Evolutionary conservation across 2,888 invertebrate species (phyloP).

Genomic region (Serrognathus titanus): DNA sequence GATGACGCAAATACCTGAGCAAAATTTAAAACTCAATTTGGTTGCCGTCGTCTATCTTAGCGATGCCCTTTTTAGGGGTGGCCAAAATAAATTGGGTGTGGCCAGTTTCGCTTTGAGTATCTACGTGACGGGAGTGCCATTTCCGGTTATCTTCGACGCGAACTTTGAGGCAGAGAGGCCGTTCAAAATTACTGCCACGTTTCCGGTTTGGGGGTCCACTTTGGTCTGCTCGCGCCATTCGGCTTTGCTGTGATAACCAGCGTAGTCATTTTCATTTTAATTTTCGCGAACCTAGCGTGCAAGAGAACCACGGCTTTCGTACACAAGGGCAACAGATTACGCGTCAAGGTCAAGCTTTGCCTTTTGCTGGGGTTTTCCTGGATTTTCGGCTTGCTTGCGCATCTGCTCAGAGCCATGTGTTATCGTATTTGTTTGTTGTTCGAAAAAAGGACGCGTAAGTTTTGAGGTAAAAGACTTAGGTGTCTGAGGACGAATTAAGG

Average conservation of each 20-base stretch:
- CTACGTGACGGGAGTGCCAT: neutral
- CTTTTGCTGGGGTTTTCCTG: conserved; percentile 56
- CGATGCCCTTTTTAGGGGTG: neutral
- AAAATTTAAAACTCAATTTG: neutral
- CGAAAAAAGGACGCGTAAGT: conserved; percentile 54
- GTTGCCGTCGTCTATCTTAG: neutral
- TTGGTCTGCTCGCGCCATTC: conserved; percentile 54
- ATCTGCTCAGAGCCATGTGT: conserved; percentile 29
- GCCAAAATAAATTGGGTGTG: no score
- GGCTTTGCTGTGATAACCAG: conserved; percentile 52
- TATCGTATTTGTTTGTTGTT: conserved; percentile 54
- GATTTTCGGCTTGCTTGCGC: conserved; percentile 54
- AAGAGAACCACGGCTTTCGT: conserved; percentile 51
- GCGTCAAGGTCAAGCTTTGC: conserved; percentile 55
- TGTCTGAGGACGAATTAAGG: no score
- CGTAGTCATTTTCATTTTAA: conserved; percentile 54
- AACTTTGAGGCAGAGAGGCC: conserved; percentile 35
- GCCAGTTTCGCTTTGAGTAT: neutral
- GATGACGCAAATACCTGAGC: neutral
- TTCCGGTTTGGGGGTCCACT: conserved; percentile 51
- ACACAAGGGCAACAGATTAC: conserved; percentile 49
- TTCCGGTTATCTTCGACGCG: neutral
- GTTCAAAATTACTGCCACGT: conserved; percentile 51
- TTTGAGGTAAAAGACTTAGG: conserved; percentile 42
- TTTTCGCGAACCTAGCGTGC: conserved; percentile 51